Evolutionary conservation across 2,113 vertebrate genomes (phyloP).

Genomic region (Blennius ocellaris): DNA sequence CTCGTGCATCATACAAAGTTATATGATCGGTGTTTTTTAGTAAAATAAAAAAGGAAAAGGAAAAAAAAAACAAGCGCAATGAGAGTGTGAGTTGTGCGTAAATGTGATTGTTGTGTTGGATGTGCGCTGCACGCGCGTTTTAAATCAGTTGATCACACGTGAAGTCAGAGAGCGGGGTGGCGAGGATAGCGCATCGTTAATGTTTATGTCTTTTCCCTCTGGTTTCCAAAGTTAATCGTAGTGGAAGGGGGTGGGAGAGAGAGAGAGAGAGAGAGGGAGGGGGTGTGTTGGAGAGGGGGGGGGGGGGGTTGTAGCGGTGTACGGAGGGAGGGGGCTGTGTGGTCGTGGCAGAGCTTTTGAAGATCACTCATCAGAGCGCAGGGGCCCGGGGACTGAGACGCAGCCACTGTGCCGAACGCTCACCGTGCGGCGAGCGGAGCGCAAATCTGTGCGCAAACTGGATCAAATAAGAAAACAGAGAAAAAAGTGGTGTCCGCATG

Average conservation of each 20-base stretch:
- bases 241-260: constrained; percentile 49
- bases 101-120: background rate
- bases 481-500: constrained; percentile 47
- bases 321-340: constrained; percentile 59
- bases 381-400: constrained; percentile 71
- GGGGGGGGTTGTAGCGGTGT: constrained; percentile 47
- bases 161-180: constrained; percentile 21
- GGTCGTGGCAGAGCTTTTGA: constrained; percentile 82
- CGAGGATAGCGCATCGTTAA: constrained; percentile 39
- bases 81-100: background rate
- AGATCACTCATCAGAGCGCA: constrained; percentile 82
- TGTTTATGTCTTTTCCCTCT: constrained; percentile 64
- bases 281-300: constrained; percentile 31
- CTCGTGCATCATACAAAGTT: background rate
- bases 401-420: constrained; percentile 29
- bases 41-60: background rate
- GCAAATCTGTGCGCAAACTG: constrained; percentile 64
- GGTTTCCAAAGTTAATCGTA: constrained; percentile 76
- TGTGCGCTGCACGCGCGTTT: constrained; percentile 8
- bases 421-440: constrained; percentile 61
- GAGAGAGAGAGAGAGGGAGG: constrained; percentile 18
- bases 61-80: background rate
- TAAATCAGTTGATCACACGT: constrained; percentile 8
- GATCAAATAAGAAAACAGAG: constrained; percentile 40
- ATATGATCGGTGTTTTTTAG: background rate